Percentiles rank a stretch among this genome's conserved stretches.
Conservation (phyloP, 2,888 invertebrate genomes). For the Aphodius granarius region DNA sequence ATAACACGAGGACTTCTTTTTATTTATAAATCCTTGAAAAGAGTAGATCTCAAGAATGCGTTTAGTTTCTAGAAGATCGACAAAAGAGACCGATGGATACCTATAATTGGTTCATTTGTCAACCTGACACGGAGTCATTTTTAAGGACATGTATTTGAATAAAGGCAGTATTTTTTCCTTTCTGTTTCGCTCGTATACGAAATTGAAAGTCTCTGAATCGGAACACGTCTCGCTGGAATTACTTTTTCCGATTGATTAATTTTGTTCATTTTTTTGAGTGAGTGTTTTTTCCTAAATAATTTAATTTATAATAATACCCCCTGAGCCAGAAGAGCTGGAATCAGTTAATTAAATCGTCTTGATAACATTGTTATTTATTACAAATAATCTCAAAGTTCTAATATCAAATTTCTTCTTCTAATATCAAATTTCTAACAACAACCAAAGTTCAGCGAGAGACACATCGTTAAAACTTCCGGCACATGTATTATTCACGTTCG, state of each 20-base stretch:
- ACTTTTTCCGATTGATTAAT: background rate
- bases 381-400: no score
- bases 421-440: no score
- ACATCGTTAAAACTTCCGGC: no score
- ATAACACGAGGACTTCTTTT: no score
- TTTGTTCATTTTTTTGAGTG: background rate
- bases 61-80: background rate
- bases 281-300: background rate
- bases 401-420: no score
- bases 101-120: background rate
- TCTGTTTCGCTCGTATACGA: background rate
- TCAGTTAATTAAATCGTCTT: no score
- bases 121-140: background rate
- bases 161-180: background rate
- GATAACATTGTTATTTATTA: no score
- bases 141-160: background rate
- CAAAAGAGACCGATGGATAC: background rate
- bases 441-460: no score
- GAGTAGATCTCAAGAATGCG: background rate
- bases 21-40: background rate
- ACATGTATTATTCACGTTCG: background rate
- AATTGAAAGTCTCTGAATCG: background rate
- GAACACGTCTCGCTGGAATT: background rate
- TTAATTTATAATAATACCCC: no score
- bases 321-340: no score